Evolutionary conservation across 2,113 vertebrate genomes (phyloP).

Genomic region (Pelecanoides urinatrix): DNA sequence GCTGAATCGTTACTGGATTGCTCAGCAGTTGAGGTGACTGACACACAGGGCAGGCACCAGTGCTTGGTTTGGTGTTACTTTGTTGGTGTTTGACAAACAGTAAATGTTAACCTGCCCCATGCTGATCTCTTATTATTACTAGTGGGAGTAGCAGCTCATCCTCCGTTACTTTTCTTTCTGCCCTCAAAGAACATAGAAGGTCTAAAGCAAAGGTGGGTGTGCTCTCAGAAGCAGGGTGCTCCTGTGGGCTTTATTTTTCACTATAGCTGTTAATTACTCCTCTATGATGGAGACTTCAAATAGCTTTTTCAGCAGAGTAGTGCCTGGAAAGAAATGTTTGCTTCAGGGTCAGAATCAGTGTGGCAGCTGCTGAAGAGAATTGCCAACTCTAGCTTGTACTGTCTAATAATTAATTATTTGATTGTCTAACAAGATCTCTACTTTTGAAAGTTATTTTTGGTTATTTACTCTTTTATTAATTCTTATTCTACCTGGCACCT

Average conservation of each 20-base stretch:
- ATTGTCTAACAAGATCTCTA: background rate
- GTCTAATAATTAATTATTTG: background rate
- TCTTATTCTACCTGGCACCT: background rate
- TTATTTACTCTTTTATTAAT: background rate
- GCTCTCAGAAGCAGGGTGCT: background rate
- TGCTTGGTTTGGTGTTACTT: background rate
- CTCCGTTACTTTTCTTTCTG: background rate
- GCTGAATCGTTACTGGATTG: background rate
- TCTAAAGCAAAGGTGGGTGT: background rate
- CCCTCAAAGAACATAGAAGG: background rate
- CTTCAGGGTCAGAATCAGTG: background rate
- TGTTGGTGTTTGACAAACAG: background rate
- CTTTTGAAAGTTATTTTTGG: background rate
- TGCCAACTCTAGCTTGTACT: background rate
- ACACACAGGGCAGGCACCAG: background rate
- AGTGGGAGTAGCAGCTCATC: background rate
- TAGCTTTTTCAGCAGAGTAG: background rate
- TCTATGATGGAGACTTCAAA: background rate
- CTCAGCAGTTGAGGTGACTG: background rate
- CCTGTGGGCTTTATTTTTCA: background rate
- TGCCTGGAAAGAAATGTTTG: background rate
- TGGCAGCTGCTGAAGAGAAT: background rate
- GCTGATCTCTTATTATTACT: background rate
- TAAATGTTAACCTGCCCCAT: background rate
- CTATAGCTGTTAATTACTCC: background rate